A percentile compares a stretch with the other conserved stretches of the same genome.
phyloP scores from a whole-genome alignment of 2,113 vertebrate genomes.

The Cnemophilus loriae region DNA sequence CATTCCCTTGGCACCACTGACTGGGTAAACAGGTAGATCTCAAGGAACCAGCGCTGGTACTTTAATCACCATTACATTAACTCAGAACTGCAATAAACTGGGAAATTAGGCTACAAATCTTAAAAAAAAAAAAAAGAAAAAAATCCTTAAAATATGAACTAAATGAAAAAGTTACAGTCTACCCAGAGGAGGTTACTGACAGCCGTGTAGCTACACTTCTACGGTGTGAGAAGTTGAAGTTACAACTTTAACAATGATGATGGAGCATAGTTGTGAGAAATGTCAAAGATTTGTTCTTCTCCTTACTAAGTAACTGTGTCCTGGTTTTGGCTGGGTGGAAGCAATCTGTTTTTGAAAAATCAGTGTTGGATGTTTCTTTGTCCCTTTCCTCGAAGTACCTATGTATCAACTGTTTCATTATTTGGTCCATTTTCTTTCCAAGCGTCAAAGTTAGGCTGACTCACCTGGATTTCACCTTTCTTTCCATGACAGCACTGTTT shows the following conservation, averaged over 20 bases:
- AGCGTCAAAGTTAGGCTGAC: background rate
- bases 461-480: background rate
- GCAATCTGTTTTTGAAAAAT: background rate
- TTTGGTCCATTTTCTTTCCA: background rate
- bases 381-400: background rate
- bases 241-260: background rate
- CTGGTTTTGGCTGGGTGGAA: background rate
- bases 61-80: background rate
- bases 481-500: background rate
- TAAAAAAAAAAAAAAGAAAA: background rate
- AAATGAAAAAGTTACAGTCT: background rate
- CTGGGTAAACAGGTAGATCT: slow-evolving; percentile 26
- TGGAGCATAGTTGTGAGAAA: background rate
- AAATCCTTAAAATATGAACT: background rate
- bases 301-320: background rate
- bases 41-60: background rate
- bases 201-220: background rate
- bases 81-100: background rate
- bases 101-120: background rate
- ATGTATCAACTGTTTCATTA: background rate
- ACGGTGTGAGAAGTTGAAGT: background rate
- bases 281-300: background rate
- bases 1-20: background rate
- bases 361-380: background rate
- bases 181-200: background rate